Evolutionary conservation across 2,888 invertebrate genomes (phyloP).

Genomic region (Caenorhabditis sulstoni): DNA sequence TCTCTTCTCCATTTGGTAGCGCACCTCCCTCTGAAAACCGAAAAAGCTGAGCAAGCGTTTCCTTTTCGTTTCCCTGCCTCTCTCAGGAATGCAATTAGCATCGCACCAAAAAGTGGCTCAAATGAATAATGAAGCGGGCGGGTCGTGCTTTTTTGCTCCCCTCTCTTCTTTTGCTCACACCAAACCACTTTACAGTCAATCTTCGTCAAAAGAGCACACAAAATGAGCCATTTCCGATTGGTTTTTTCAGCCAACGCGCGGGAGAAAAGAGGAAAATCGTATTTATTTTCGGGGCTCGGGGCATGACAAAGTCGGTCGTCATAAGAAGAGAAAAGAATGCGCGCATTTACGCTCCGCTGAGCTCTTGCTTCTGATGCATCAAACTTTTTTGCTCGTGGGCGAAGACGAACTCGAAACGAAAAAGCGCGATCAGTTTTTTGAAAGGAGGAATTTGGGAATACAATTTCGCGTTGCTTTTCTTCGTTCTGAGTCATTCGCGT

Average conservation of each 20-base stretch:
- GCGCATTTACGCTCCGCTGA: neutral
- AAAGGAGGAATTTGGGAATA: constrained; percentile 12
- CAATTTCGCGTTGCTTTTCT: constrained; percentile 10
- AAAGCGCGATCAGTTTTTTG: neutral
- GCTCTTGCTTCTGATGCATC: constrained; percentile 11
- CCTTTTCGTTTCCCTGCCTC: neutral
- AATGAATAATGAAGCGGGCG: constrained; percentile 9
- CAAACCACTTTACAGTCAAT: too few species aligned
- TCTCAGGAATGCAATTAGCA: constrained; percentile 16
- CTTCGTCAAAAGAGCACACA: neutral
- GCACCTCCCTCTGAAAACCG: constrained; percentile 51
- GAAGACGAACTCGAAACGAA: too few species aligned
- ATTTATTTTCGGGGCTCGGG: neutral
- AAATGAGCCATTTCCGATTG: constrained; percentile 1
- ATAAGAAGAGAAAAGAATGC: too few species aligned
- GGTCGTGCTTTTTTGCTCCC: constrained; percentile 11
- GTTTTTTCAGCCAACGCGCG: neutral
- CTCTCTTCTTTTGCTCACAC: neutral
- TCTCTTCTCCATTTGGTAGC: constrained; percentile 41
- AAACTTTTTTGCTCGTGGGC: neutral
- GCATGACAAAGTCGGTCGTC: neutral
- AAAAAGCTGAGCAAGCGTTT: neutral
- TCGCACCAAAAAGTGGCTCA: constrained; percentile 6
- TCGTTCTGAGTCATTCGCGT: too few species aligned
- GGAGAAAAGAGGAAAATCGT: too few species aligned